Percentiles rank a stretch among this genome's conserved stretches.
These are phyloP conservation scores for Muscidifurax raptorellus DNA, from an alignment of 1,140 invertebrate species.

Conservation along the genomic window DNA sequence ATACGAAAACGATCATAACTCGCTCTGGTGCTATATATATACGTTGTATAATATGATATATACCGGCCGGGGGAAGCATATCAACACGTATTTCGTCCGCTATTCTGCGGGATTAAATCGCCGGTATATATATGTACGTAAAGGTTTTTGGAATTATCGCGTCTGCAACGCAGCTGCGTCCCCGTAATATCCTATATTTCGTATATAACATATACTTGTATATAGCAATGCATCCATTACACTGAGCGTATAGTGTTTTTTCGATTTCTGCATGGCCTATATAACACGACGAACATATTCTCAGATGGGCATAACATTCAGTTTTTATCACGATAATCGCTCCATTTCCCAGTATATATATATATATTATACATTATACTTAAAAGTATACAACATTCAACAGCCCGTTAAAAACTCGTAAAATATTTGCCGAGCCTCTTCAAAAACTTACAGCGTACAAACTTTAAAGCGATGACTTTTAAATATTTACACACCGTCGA, in stretches of 20 bases:
- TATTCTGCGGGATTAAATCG: not conserved
- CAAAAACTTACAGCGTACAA: constrained; percentile 31
- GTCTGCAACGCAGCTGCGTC: not conserved
- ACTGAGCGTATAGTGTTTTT: too few species aligned
- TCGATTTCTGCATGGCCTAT: not conserved
- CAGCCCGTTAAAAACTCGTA: constrained; percentile 34
- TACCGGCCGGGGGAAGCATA: not conserved
- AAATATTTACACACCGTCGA: constrained; percentile 39
- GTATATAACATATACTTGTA: not conserved
- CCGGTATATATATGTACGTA: not conserved
- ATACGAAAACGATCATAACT: constrained; percentile 11
- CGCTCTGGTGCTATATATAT: too few species aligned
- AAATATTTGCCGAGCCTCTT: constrained; percentile 27
- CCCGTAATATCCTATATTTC: not conserved
- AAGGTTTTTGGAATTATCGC: not conserved
- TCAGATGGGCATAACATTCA: constrained; percentile 23
- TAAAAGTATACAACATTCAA: constrained; percentile 40
- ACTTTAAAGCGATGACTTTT: constrained; percentile 30
- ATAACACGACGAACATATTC: not conserved
- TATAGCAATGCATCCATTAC: too few species aligned
- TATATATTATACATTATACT: not conserved
- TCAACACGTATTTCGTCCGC: not conserved
- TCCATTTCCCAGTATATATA: not conserved
- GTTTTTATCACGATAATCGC: constrained; percentile 14
- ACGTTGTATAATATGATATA: too few species aligned